A percentile compares a stretch with the other conserved stretches of the same genome.
Evolutionary conservation across 2,888 invertebrate genomes (phyloP).

Genomic region (Lottia gigantea): DNA sequence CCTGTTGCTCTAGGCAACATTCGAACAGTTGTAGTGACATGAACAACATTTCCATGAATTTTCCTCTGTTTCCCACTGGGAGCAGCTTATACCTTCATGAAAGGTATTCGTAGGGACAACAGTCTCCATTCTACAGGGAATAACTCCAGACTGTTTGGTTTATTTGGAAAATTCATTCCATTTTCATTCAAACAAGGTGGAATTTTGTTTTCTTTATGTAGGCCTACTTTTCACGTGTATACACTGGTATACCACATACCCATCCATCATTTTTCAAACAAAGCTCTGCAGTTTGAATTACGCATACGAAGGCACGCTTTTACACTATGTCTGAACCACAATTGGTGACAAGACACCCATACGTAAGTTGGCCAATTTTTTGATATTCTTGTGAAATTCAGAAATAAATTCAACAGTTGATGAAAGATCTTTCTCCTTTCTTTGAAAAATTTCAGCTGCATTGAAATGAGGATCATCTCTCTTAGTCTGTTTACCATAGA

Average conservation of each 20-base stretch:
- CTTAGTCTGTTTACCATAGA: too few species aligned
- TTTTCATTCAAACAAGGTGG: background rate
- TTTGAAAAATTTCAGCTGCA: background rate
- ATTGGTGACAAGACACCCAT: background rate
- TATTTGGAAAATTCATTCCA: too few species aligned
- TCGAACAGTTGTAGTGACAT: constrained; percentile 4
- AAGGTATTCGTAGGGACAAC: background rate
- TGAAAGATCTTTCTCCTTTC: background rate
- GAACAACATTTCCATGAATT: background rate
- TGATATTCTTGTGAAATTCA: background rate
- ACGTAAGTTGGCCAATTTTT: background rate
- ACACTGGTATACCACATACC: background rate
- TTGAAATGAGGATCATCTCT: background rate
- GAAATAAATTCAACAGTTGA: background rate
- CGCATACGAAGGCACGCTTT: too few species aligned
- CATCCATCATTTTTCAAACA: too few species aligned
- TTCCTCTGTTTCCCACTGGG: too few species aligned
- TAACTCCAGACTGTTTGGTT: background rate
- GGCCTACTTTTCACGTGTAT: background rate
- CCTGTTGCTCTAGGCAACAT: too few species aligned
- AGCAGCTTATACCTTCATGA: too few species aligned
- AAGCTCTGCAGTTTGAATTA: too few species aligned
- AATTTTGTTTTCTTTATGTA: background rate
- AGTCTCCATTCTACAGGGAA: background rate
- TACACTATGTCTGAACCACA: too few species aligned